Percentiles rank a stretch among this genome's conserved stretches.
phyloP scores from a whole-genome alignment of 2,797 vertebrate genomes.

The Gambelia wislizenii region DNA sequence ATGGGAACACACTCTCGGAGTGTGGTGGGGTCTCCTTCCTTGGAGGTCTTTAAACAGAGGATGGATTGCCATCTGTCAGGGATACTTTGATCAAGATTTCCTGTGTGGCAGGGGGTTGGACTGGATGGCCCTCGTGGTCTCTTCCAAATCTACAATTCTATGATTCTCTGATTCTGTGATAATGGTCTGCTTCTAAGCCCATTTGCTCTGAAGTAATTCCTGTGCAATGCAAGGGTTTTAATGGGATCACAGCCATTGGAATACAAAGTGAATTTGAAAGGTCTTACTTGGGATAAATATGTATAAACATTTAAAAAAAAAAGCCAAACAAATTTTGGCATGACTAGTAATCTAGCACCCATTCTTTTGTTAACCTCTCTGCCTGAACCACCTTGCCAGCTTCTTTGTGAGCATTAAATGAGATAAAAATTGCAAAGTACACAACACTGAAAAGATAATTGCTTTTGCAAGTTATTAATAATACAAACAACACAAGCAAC shows the following conservation, averaged over 20 bases:
- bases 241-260: not conserved
- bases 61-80: too few species aligned
- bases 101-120: too few species aligned
- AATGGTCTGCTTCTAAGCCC: not conserved
- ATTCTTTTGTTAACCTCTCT: not conserved
- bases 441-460: conserved; percentile 8
- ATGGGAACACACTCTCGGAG: too few species aligned
- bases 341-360: not conserved
- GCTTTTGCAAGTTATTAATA: not conserved
- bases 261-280: not conserved
- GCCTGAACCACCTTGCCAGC: not conserved
- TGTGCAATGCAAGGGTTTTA: not conserved
- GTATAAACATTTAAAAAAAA: not conserved
- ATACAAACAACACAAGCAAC: not conserved
- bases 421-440: not conserved
- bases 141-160: too few species aligned
- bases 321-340: not conserved
- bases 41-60: too few species aligned
- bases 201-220: not conserved
- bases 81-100: too few species aligned
- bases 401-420: conserved; percentile 5
- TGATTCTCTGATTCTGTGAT: too few species aligned
- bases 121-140: too few species aligned
- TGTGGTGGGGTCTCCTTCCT: too few species aligned
- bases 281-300: not conserved